Evolutionary conservation across 2,113 vertebrate species (phyloP), one percentile per base, ranked within the genome.

Genomic region (Laticauda colubrina): DNA sequence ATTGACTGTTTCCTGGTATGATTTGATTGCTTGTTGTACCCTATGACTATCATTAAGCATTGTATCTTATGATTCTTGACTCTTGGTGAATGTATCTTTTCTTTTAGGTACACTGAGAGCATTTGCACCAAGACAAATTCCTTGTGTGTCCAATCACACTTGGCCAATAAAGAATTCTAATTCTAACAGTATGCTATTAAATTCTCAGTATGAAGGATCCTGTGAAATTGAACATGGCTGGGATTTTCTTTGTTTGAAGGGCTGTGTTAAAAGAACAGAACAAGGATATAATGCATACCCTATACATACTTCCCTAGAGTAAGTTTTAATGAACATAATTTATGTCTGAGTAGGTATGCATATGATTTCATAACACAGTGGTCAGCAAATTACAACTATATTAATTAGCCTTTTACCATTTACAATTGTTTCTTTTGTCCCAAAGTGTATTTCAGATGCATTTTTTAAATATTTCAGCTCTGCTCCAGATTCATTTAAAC

Each of bases 321-420:
- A 53, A n/a, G 45, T 90, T 8, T 18, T 20, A 69, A 53, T 51
- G 59, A 90, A 90, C 15, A 9, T 26, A 10, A 29, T 5, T n/a
- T 89, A 89, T 24, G 3, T 45, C 88, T 61, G 56, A 45, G 88
- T 45, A 89, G 56, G 29, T 15, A 89, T 45, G 23, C 14, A 48
- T 57, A 59, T 11, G 39, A 89, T 48, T 61, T 61, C 39, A 45
- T 24, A 24, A 95, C 93, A 96, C 97, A 96, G 96, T 96, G 97
- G 97, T 97, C 96, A 97, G 92, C 95, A 64, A 39, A 97, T 96
- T 96, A 97, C 94, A 98, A 97, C 97, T 95, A 93, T 96, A 96
- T 97, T 97, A 97, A 98, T 98, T 98, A 98, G 95, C 91, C 95
- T 96, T 97, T 97, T 96, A 94, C 96, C 97, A 96, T 96, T 97